Percentiles rank a stretch among this genome's conserved stretches.
Evolutionary conservation across 1,140 invertebrate genomes (phyloP).

Genomic region (Pristionchus pacificus): DNA sequence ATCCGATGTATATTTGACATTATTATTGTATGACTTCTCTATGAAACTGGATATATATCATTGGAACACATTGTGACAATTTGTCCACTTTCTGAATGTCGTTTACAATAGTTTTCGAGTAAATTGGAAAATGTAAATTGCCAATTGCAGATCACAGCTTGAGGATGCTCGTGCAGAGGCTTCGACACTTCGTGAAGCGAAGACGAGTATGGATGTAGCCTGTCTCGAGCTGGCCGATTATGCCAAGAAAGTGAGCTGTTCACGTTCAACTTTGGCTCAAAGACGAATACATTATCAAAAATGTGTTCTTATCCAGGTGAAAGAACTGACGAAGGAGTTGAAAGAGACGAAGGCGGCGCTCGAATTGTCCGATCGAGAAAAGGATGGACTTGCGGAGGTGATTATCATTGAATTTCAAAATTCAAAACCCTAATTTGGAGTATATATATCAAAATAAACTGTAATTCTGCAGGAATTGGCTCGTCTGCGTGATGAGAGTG

Average conservation of each 20-base stretch:
- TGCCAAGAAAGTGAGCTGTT: slow-evolving; percentile 11
- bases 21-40: too few species aligned
- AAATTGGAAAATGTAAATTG: neutral
- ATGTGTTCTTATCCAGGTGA: neutral
- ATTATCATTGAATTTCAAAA: neutral
- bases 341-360: slow-evolving; percentile 1
- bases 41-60: too few species aligned
- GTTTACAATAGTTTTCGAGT: too few species aligned
- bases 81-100: too few species aligned
- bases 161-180: slow-evolving; percentile 23
- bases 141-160: slow-evolving; percentile 13
- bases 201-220: slow-evolving; percentile 21
- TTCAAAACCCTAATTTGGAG: neutral
- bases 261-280: neutral
- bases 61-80: too few species aligned
- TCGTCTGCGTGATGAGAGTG: neutral
- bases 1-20: too few species aligned
- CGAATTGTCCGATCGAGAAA: neutral
- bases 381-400: neutral
- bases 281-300: neutral
- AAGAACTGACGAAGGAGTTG: slow-evolving; percentile 1
- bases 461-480: neutral
- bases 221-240: slow-evolving; percentile 33
- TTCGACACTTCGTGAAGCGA: slow-evolving; percentile 18
- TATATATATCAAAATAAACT: too few species aligned